Percentiles rank a stretch among this genome's conserved stretches.
Evolutionary conservation across 2,888 invertebrate species (phyloP).

Genomic region (Chloromyia formosa): DNA sequence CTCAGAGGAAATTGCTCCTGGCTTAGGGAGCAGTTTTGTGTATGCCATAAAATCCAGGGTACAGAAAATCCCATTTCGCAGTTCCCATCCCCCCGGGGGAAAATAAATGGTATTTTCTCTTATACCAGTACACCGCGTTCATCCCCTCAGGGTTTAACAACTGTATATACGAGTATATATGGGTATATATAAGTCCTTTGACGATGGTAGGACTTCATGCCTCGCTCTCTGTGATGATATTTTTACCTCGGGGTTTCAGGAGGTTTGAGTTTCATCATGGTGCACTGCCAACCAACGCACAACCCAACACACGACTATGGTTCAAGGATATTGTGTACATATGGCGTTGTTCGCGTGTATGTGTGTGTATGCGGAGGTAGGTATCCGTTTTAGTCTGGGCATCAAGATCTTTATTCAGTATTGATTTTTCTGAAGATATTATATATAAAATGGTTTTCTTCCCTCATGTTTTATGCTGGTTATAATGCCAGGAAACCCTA

Average conservation of each 20-base stretch:
- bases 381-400: neutral
- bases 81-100: neutral
- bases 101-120: neutral
- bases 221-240: conserved; percentile 1
- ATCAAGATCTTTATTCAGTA: conserved; percentile 27
- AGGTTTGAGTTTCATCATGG: neutral
- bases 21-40: conserved; percentile 13
- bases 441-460: conserved; percentile 1
- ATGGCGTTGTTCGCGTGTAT: too few species aligned
- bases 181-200: neutral
- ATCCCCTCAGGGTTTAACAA: neutral
- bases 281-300: neutral
- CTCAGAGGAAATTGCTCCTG: conserved; percentile 11
- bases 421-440: conserved; percentile 40
- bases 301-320: neutral
- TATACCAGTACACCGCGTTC: neutral
- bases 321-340: too few species aligned
- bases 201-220: conserved; percentile 4
- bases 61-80: conserved; percentile 31
- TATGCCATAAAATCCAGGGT: conserved; percentile 10
- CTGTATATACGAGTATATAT: neutral
- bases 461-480: conserved; percentile 17
- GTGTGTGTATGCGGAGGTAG: neutral
- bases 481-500: neutral
- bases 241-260: conserved; percentile 7